phyloP scores from a whole-genome alignment of 2,888 invertebrate species.

The Cylloceria caligata region DNA sequence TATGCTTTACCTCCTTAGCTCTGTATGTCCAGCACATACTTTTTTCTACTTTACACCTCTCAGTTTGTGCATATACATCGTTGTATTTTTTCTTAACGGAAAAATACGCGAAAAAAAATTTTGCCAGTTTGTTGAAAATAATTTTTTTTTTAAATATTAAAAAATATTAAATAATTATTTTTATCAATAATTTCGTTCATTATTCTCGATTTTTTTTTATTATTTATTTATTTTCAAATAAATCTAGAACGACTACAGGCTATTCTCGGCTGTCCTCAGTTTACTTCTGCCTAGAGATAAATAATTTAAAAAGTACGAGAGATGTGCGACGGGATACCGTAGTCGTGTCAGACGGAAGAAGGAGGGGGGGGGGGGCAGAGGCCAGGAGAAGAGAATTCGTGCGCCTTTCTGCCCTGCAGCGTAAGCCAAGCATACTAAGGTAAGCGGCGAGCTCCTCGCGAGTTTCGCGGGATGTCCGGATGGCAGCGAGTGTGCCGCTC shows the following conservation, averaged over 20 bases:
- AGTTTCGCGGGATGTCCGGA: slow-evolving; percentile 51
- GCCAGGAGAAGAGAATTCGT: slow-evolving; percentile 50
- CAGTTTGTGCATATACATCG: background rate
- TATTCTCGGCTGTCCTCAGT: background rate
- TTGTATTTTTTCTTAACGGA: background rate
- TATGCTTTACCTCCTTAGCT: background rate
- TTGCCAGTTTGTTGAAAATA: no score
- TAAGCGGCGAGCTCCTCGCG: slow-evolving; percentile 40
- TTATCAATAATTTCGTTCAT: background rate
- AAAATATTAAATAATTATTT: background rate
- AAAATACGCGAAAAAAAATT: background rate
- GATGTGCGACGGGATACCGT: slow-evolving; percentile 31
- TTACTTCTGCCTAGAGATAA: slow-evolving; percentile 37
- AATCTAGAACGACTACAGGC: background rate
- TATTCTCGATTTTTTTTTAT: no score
- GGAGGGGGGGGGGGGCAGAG: slow-evolving; percentile 10
- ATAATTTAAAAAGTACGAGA: slow-evolving; percentile 46
- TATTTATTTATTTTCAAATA: background rate
- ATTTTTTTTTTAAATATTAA: background rate
- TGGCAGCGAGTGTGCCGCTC: slow-evolving; percentile 1
- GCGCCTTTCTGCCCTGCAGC: slow-evolving; percentile 76
- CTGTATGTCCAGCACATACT: background rate
- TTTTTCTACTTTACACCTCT: slow-evolving; percentile 3
- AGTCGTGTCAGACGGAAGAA: slow-evolving; percentile 9
- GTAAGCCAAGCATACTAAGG: slow-evolving; percentile 54